phyloP scores from a whole-genome alignment of 2,797 vertebrate genomes.

The Neostethus bicornis region DNA sequence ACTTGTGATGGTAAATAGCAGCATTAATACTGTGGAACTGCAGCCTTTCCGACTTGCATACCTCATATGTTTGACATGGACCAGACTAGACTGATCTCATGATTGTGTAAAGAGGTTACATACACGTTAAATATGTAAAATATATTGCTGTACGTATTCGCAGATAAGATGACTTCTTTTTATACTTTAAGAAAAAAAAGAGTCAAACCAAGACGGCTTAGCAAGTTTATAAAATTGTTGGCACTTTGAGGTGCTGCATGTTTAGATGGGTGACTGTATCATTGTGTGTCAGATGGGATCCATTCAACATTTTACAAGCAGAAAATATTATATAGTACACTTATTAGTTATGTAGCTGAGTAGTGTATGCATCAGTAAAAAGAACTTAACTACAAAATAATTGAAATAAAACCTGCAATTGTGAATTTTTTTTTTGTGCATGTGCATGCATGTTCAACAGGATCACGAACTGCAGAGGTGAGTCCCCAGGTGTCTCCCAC shows the following conservation, averaged over 20 bases:
- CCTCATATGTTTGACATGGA: neutral
- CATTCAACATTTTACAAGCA: constrained; percentile 3
- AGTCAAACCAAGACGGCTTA: neutral
- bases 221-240: neutral
- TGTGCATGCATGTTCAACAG: constrained; percentile 69
- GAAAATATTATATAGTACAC: constrained; percentile 15
- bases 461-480: constrained; percentile 86
- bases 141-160: neutral
- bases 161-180: neutral
- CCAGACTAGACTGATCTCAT: neutral
- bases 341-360: constrained; percentile 1
- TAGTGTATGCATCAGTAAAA: neutral
- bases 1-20: neutral
- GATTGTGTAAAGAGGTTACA: neutral
- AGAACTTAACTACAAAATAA: constrained; percentile 1
- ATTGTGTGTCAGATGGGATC: constrained; percentile 22
- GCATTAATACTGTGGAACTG: neutral
- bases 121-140: neutral
- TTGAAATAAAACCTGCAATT: constrained; percentile 4
- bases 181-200: no score
- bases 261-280: constrained; percentile 28
- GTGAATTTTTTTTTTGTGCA: constrained; percentile 17
- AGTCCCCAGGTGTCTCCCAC: constrained; percentile 89
- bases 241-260: neutral
- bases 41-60: neutral